These are phyloP conservation scores for Aplocera efformata DNA, from an alignment of 2,888 invertebrate genomes.

Conservation along the genomic window DNA sequence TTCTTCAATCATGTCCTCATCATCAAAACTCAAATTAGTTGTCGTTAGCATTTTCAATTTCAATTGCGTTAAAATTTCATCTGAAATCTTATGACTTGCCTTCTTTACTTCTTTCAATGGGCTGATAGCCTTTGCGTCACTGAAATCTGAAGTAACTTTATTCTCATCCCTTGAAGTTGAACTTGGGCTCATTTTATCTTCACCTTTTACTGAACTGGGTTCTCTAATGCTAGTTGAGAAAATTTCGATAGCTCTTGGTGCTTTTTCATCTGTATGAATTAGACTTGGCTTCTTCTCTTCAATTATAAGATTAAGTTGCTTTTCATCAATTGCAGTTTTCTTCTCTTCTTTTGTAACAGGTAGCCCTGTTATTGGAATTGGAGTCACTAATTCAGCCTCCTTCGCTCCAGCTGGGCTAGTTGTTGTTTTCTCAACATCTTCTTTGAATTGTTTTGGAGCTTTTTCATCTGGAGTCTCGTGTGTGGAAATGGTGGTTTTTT, in stretches of 20 bases:
- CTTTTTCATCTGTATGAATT: constrained; percentile 7
- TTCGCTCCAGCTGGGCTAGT: too few relatives aligned
- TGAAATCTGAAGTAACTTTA: too few relatives aligned
- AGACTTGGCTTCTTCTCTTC: constrained; percentile 11
- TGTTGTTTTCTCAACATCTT: background rate
- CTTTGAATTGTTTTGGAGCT: background rate
- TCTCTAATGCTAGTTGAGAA: too few relatives aligned
- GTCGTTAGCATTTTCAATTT: background rate
- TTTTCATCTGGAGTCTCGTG: constrained; percentile 9
- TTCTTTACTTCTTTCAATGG: background rate
- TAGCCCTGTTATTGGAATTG: too few relatives aligned
- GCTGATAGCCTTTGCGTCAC: too few relatives aligned
- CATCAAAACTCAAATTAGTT: background rate
- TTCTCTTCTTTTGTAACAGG: too few relatives aligned
- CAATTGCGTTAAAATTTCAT: background rate
- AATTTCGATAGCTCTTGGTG: constrained; percentile 1
- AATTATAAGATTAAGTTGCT: background rate
- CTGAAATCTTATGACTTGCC: background rate
- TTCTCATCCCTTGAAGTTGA: too few relatives aligned
- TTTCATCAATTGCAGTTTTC: too few relatives aligned
- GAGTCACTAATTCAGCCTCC: too few relatives aligned
- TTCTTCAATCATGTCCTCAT: background rate
- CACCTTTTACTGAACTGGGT: too few relatives aligned
- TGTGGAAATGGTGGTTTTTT: too few relatives aligned
- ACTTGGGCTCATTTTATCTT: too few relatives aligned